Evolutionary conservation across 92 coral and sea anemone genomes (phyloP), one percentile per base, ranked within the genome.

Genomic region (Micromussa lordhowensis): DNA sequence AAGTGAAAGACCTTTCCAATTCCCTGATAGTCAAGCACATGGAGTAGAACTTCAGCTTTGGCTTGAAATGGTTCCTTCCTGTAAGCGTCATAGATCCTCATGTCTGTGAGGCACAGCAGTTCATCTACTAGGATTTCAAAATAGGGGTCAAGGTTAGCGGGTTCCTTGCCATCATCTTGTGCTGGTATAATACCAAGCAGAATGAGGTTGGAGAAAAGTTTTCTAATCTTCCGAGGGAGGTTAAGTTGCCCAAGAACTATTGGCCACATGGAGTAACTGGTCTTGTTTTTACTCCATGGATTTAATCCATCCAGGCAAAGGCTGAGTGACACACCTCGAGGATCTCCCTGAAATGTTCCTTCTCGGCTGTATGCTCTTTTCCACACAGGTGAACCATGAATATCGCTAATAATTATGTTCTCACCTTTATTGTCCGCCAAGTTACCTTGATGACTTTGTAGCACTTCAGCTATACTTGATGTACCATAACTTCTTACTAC

Each of bases 21-120:
- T 0, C 91, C 94, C 77, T 71, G 94, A 29, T 80, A 91, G 54
- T 91, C 91, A 34, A 88, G 94, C 14, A 88, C 70, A 68, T 85
- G 54, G 6, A 85, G 55, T 82, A 92, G 17, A 11, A 92, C 24
- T 18, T 80, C 88, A 26, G 86, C 94, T 49, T 92, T 92, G 40
- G 71, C 69, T 0, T 82, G 4, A 89, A 92, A 89, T 0, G 86
- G 85, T 80, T 79, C 86, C 58, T 58, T 71, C 58, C 53, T 73
- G 85, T 84, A 92, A 2, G 85, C 90, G 75, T 92, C 94, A 74
- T 72, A 88, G 18, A 75, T 8, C 64, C 58, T 88, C n/a, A 32
- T 22, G 40, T 31, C 17, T 26, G 78, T 57, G 0, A 91, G 51
- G 29, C n/a, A 69, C 3, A 61, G 16, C 9, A 91, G 38, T 32